Evolutionary conservation across 2,888 invertebrate species (phyloP).

Genomic region (Neuroscelio doddi): DNA sequence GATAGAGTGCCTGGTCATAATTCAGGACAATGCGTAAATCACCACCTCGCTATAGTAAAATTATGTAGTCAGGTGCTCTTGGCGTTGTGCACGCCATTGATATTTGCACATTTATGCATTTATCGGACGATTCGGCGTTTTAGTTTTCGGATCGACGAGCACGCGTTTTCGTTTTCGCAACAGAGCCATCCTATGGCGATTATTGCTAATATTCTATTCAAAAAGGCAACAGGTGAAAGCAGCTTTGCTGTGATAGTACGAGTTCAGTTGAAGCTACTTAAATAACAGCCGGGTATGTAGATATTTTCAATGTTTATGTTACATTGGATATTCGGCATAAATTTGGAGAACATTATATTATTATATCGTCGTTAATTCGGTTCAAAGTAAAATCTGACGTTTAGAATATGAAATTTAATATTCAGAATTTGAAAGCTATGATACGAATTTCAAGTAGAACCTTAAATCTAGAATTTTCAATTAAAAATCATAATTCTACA

Average conservation of each 20-base stretch:
- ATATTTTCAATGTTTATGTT: background rate
- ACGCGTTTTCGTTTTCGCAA: slow-evolving; percentile 26
- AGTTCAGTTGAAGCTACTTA: background rate
- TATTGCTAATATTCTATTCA: slow-evolving; percentile 30
- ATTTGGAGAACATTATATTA: no score
- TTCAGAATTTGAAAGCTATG: no score
- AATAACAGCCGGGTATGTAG: background rate
- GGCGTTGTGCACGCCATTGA: slow-evolving; percentile 22
- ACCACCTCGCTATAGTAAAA: slow-evolving; percentile 41
- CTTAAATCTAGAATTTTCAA: no score
- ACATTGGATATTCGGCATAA: background rate
- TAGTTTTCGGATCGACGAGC: slow-evolving; percentile 14
- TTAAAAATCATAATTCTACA: no score
- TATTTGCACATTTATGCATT: slow-evolving; percentile 33
- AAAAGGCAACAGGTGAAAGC: slow-evolving; percentile 30
- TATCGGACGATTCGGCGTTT: slow-evolving; percentile 17
- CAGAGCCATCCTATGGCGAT: slow-evolving; percentile 20
- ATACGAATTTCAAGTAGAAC: no score
- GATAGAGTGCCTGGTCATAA: slow-evolving; percentile 44
- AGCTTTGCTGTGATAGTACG: background rate
- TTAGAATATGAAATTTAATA: no score
- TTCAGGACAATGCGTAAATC: slow-evolving; percentile 50
- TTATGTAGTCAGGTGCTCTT: slow-evolving; percentile 42
- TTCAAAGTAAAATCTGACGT: no score
- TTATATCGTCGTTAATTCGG: no score